Percentiles rank a stretch among this genome's conserved stretches.
phyloP scores from a whole-genome alignment of 2,113 vertebrate genomes.

The Elephantulus edwardii region DNA sequence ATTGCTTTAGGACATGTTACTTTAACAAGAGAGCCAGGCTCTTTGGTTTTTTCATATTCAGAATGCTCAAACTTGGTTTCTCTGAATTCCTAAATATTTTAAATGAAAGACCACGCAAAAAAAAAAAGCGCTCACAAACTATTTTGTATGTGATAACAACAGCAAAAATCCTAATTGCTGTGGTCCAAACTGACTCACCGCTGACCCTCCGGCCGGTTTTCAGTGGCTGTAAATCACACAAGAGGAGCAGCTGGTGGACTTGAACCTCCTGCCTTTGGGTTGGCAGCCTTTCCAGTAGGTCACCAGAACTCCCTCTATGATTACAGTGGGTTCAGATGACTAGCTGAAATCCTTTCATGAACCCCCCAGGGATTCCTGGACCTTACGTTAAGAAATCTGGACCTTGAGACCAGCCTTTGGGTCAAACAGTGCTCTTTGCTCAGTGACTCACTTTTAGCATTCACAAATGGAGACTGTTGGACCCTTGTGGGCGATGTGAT shows the following conservation, averaged over 20 bases:
- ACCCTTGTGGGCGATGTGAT: neutral
- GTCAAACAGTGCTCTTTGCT: neutral
- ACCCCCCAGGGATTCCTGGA: neutral
- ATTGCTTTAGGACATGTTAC: neutral
- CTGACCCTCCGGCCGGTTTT: no score
- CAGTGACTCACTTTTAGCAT: neutral
- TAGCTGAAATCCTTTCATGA: neutral
- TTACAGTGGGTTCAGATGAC: neutral
- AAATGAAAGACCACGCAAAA: neutral
- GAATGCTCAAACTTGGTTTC: constrained; percentile 47
- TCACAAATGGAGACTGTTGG: neutral
- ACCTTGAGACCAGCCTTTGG: neutral
- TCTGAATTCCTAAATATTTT: constrained; percentile 46
- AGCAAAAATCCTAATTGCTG: no score
- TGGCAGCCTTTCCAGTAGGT: no score
- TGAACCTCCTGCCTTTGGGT: no score
- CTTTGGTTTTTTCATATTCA: neutral
- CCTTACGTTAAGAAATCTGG: neutral
- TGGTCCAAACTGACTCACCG: no score
- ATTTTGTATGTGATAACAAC: no score
- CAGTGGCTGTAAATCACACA: no score
- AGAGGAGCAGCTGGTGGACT: no score
- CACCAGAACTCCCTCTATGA: no score
- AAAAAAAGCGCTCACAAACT: neutral
- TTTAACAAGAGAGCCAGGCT: constrained; percentile 46